Conservation (phyloP, 2,888 invertebrate genomes). For the Philereme vetulata region DNA sequence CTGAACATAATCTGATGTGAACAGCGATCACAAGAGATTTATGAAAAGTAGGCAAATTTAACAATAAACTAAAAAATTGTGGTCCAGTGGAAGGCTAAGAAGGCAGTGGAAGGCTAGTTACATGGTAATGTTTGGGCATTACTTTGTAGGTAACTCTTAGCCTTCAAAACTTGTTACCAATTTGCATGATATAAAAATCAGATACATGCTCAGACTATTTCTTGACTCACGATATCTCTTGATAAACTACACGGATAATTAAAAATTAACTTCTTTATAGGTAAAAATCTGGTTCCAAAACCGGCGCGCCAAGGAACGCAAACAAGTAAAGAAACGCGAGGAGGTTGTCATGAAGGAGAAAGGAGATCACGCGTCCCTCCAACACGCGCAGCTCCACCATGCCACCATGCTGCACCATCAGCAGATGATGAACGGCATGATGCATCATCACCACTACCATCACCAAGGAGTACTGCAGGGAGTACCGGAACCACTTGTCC, state of each 20-base stretch:
- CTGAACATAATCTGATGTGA: too few species aligned
- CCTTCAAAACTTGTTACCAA: too few species aligned
- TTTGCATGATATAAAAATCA: too few species aligned
- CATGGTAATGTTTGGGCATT: too few species aligned
- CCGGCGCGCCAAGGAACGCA: slow-evolving; percentile 96
- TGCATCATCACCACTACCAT: slow-evolving; percentile 80
- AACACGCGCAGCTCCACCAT: slow-evolving; percentile 80
- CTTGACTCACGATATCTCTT: too few species aligned
- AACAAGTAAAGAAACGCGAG: slow-evolving; percentile 93
- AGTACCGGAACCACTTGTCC: slow-evolving; percentile 76
- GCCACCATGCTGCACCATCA: slow-evolving; percentile 81
- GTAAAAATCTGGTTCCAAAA: slow-evolving; percentile 96
- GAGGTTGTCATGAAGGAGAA: slow-evolving; percentile 87
- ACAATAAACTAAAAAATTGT: too few species aligned
- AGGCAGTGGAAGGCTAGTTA: too few species aligned
- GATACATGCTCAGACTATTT: too few species aligned
- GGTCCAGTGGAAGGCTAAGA: too few species aligned
- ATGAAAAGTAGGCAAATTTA: too few species aligned
- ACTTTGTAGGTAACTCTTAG: too few species aligned
- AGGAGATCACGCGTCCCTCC: slow-evolving; percentile 77
- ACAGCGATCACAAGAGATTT: too few species aligned
- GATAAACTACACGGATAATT: not conserved
- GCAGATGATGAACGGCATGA: slow-evolving; percentile 82
- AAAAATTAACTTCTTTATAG: slow-evolving; percentile 51
- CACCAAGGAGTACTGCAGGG: slow-evolving; percentile 80